These are phyloP conservation scores for Carcharodon carcharias DNA, from an alignment of 2,797 vertebrate genomes.

Conservation along the genomic window DNA sequence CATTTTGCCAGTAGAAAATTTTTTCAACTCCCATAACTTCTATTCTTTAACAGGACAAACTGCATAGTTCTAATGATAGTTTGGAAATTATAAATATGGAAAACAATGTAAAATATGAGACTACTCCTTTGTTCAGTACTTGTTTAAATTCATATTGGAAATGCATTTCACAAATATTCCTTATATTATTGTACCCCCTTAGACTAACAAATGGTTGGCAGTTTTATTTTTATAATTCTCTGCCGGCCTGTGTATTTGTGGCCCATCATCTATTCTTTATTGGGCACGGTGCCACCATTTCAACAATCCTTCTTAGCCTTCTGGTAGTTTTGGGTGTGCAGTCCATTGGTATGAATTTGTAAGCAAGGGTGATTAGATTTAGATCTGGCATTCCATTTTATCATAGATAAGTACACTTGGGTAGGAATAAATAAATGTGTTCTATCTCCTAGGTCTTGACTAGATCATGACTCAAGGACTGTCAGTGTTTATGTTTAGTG, in stretches of 20 bases:
- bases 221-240: conserved; percentile 7
- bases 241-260: not conserved
- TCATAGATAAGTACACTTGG: not conserved
- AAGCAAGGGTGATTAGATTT: not conserved
- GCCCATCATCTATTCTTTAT: not conserved
- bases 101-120: not conserved
- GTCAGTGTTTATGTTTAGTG: not conserved
- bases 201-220: not conserved
- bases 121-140: not conserved
- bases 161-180: not conserved
- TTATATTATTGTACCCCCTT: not conserved
- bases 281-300: not conserved
- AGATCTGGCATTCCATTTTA: conserved; percentile 14
- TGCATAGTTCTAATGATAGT: not conserved
- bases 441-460: not conserved
- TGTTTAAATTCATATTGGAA: not conserved
- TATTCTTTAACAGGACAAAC: not conserved
- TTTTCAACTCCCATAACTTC: not conserved
- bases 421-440: not conserved
- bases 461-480: not conserved
- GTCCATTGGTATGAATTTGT: not conserved
- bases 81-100: not conserved
- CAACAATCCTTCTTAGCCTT: not conserved
- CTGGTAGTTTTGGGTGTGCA: not conserved
- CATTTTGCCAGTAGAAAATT: not conserved